A percentile compares a stretch with the other conserved stretches of the same genome.
Conservation (phyloP, 2,888 invertebrate genomes). For the Myopa testacea region DNA sequence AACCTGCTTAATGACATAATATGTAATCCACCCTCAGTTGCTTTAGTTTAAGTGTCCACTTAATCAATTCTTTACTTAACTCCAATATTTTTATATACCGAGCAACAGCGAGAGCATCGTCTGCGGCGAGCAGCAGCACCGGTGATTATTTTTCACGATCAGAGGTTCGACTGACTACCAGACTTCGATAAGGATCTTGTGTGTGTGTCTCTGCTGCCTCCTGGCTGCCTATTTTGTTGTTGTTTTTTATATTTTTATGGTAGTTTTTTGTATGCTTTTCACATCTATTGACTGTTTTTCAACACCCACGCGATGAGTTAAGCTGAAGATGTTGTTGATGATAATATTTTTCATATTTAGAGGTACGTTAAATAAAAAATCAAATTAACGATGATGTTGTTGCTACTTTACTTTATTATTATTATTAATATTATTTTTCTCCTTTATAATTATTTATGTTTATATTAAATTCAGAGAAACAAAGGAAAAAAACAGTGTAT, state of each 20-base stretch:
- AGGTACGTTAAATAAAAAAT: background rate
- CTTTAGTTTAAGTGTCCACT: too few species aligned
- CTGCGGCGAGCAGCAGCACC: background rate
- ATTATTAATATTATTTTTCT: too few species aligned
- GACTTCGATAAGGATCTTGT: conserved; percentile 30
- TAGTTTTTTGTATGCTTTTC: background rate
- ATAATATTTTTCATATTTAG: conserved; percentile 29
- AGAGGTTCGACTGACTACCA: conserved; percentile 7
- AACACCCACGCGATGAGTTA: conserved; percentile 20
- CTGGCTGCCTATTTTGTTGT: background rate
- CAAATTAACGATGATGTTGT: background rate
- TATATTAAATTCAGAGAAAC: too few species aligned
- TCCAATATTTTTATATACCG: too few species aligned
- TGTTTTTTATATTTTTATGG: background rate
- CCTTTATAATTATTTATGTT: too few species aligned
- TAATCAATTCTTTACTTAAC: too few species aligned
- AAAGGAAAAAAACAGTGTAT: too few species aligned
- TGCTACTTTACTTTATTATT: too few species aligned
- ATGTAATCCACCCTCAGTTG: too few species aligned
- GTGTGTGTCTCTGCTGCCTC: background rate
- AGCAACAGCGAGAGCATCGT: too few species aligned
- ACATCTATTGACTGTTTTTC: conserved; percentile 11
- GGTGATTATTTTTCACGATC: conserved; percentile 25
- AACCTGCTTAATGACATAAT: too few species aligned
- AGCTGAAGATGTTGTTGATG: conserved; percentile 8